Base-by-base conservation (phyloP, 2,113 vertebrate genomes). In the Hippocampus mohnikei region DNA sequence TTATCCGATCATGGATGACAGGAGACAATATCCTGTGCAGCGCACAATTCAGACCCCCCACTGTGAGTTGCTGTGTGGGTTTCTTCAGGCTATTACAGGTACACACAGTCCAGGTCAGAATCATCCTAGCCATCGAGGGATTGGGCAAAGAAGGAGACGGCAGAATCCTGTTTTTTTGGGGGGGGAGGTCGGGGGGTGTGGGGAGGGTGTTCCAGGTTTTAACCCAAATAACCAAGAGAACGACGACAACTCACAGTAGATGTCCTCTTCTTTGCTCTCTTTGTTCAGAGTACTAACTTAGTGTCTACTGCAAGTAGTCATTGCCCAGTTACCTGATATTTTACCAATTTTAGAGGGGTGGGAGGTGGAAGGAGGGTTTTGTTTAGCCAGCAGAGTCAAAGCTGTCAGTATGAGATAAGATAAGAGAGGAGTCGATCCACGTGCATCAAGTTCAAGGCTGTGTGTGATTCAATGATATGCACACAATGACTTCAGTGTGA, bases 1-100 rank as follows among this genome's bases (percentile, higher is more conserved):
- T 74, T 81, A 73, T 52, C 67, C 13, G 3, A 80, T 85, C 74
- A 73, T 73, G 76, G 76, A 81, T 74, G 67, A 70, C 68, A 70
- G 66, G 71, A 64, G 69, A 87, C 81, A 88, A 88, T 88, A 79
- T 81, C 83, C 80, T 79, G 75, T 77, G 69, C 55, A 84, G 74
- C 70, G 62, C 81, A 66, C 78, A 82, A 85, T 87, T 84, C 77
- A 27, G 81, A 77, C 79, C 70, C 60, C 76, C 85, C 48, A 29
- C 44, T 75, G 78, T 64, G 80, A 68, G 65, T 64, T 65, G 69
- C 68, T 83, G 61, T 66, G 62, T 84, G 76, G 84, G 75, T 77
- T 77, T 81, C 72, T 79, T 62, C 67, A 59, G 48, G 53, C 72
- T 76, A 52, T 86, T 79, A 84, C 86, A 77, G 82, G 62, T 41